Percentiles rank a stretch among this genome's conserved stretches.
Conservation (phyloP, 1,140 invertebrate genomes). For the Ostrea edulis region DNA sequence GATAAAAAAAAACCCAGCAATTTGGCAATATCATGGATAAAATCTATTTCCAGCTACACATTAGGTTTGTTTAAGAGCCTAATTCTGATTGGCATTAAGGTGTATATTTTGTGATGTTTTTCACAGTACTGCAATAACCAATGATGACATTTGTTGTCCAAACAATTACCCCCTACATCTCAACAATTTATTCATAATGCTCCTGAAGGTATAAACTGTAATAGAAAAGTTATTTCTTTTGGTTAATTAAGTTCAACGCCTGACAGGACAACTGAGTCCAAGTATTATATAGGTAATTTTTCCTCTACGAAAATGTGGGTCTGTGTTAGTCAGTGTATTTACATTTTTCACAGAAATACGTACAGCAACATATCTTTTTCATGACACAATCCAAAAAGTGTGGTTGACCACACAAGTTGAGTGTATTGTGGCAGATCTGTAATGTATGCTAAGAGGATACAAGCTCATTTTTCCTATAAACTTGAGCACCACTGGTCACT, state of each 20-base stretch:
- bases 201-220: not conserved
- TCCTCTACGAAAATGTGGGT: not conserved
- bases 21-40: no score
- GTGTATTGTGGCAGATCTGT: not conserved
- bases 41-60: no score
- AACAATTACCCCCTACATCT: not conserved
- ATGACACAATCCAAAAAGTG: slow-evolving; percentile 4
- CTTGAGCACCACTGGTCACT: not conserved
- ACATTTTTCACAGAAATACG: slow-evolving; percentile 4
- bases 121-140: not conserved
- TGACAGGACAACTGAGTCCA: not conserved
- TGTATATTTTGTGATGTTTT: no score
- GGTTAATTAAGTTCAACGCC: not conserved
- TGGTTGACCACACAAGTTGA: slow-evolving; percentile 16
- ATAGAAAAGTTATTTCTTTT: not conserved
- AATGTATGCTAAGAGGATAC: not conserved
- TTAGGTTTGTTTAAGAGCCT: no score
- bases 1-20: no score
- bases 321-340: not conserved
- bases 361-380: slow-evolving; percentile 16
- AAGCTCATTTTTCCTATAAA: not conserved
- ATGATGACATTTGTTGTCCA: not conserved
- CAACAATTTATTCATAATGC: not conserved
- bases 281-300: not conserved
- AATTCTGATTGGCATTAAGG: no score